Evolutionary conservation across 2,888 invertebrate genomes (phyloP).

Genomic region (Campaea margaritaria): DNA sequence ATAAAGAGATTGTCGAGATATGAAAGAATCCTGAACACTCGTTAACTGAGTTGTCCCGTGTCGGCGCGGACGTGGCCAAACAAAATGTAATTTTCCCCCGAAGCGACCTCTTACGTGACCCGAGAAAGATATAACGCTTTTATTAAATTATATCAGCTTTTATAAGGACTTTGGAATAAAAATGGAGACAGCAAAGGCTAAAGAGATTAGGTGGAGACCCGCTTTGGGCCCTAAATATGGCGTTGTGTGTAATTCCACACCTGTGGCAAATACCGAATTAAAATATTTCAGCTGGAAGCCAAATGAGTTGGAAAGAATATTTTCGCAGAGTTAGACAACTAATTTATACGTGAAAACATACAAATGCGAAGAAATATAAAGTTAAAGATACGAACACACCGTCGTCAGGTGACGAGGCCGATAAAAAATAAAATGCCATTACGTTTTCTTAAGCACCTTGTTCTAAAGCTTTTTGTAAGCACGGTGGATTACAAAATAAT

Average conservation of each 20-base stretch:
- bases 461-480: too few relatives aligned
- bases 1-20: slow-evolving; percentile 71
- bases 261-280: slow-evolving; percentile 17
- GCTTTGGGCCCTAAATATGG: slow-evolving; percentile 46
- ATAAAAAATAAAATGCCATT: too few relatives aligned
- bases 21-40: slow-evolving; percentile 80
- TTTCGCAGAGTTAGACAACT: not conserved
- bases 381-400: too few relatives aligned
- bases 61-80: slow-evolving; percentile 78
- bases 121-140: slow-evolving; percentile 81
- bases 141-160: slow-evolving; percentile 83
- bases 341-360: too few relatives aligned
- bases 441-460: too few relatives aligned
- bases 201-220: slow-evolving; percentile 61
- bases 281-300: slow-evolving; percentile 19
- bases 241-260: slow-evolving; percentile 25
- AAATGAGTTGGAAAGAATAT: slow-evolving; percentile 16
- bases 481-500: too few relatives aligned
- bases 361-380: too few relatives aligned
- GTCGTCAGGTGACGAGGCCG: too few relatives aligned
- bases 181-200: slow-evolving; percentile 66
- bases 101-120: slow-evolving; percentile 83
- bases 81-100: slow-evolving; percentile 83
- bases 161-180: slow-evolving; percentile 70
- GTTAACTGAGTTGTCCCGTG: slow-evolving; percentile 82